phyloP scores from a whole-genome alignment of 2,888 invertebrate genomes.

The Caprella mutica region DNA sequence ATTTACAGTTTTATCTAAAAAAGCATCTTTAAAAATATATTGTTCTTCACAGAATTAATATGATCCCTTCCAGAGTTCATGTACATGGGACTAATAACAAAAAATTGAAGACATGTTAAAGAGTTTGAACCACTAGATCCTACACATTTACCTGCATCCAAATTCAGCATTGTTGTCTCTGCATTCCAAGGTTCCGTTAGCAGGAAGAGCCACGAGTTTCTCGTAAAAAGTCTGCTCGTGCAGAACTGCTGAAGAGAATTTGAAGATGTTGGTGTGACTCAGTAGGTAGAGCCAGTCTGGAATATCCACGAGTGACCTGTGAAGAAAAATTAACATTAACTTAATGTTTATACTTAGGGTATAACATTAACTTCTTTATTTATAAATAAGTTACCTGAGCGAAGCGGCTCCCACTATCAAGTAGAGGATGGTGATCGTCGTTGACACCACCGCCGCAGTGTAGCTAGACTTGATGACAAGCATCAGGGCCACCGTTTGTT shows the following conservation, averaged over 20 bases:
- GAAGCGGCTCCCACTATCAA: conserved; percentile 58
- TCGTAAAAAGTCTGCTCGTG: conserved; percentile 55
- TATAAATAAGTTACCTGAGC: conserved; percentile 59
- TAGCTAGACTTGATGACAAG: conserved; percentile 67
- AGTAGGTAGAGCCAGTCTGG: conserved; percentile 71
- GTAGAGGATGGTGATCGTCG: conserved; percentile 62
- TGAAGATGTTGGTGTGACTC: conserved; percentile 64
- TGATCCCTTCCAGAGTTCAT: too few species aligned
- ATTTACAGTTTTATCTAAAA: too few species aligned
- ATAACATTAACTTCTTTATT: too few species aligned
- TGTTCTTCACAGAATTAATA: too few species aligned
- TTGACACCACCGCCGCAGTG: conserved; percentile 61
- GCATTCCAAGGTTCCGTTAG: conserved; percentile 34
- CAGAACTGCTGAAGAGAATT: conserved; percentile 65
- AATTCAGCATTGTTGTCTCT: conserved; percentile 36
- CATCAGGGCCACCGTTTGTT: conserved; percentile 67
- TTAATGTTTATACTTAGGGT: too few species aligned
- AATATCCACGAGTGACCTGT: conserved; percentile 61
- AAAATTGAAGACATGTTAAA: conserved; percentile 26
- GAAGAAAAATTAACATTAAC: too few species aligned
- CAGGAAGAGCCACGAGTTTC: conserved; percentile 35
- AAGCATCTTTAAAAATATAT: too few species aligned
- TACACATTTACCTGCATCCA: conserved; percentile 36
- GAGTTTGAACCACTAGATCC: neutral
- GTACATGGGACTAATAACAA: neutral